phyloP scores from a whole-genome alignment of 2,113 vertebrate genomes.

The Phalacrocorax pelagicus region DNA sequence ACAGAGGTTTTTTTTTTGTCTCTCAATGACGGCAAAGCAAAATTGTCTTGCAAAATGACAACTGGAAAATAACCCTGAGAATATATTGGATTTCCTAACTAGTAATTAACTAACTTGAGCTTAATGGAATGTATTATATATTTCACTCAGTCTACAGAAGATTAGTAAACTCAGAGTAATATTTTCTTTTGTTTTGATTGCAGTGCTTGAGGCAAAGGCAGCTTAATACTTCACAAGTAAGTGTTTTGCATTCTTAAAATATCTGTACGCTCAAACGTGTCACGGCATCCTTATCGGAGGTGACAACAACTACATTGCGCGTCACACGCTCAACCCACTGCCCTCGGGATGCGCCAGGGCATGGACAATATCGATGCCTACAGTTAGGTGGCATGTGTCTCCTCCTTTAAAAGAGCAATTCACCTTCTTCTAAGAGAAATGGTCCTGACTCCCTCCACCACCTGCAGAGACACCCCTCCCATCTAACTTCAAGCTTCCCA shows the following conservation, averaged over 20 bases:
- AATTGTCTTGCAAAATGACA: constrained; percentile 50
- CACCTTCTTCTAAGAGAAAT: background rate
- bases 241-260: background rate
- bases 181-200: constrained; percentile 36
- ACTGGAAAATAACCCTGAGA: constrained; percentile 66
- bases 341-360: background rate
- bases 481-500: background rate
- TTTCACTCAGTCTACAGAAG: constrained; percentile 23
- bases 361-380: background rate
- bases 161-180: constrained; percentile 29
- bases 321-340: background rate
- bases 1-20: constrained; percentile 30
- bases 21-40: constrained; percentile 61
- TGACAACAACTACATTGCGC: background rate
- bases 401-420: background rate
- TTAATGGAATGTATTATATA: constrained; percentile 46
- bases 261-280: background rate
- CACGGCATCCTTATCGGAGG: background rate
- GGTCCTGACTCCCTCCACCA: rapidly evolving
- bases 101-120: constrained; percentile 53
- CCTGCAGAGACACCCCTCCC: background rate
- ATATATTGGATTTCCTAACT: constrained; percentile 60
- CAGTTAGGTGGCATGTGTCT: background rate
- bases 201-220: background rate
- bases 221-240: background rate